Conservation (phyloP, 2,113 vertebrate species). For the Otolemur garnettii region DNA sequence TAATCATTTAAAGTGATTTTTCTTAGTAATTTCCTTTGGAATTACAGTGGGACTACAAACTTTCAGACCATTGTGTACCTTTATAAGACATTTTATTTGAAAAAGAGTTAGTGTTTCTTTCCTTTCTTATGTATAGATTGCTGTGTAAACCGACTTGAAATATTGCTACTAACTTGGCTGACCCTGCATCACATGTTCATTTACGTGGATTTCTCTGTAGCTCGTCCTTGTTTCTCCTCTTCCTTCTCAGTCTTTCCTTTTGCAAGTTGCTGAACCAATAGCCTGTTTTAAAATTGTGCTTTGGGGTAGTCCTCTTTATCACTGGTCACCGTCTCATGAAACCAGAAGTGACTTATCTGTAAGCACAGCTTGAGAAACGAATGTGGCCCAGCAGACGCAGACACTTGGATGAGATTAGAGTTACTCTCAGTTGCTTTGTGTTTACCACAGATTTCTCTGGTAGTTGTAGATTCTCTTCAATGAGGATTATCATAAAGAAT, state of each 20-base stretch:
- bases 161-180: neutral
- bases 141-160: neutral
- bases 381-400: slow-evolving; percentile 28
- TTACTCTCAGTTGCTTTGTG: slow-evolving; percentile 51
- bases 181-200: neutral
- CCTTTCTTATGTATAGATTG: neutral
- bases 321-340: neutral
- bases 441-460: slow-evolving; percentile 57
- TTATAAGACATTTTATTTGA: slow-evolving; percentile 26
- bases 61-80: neutral
- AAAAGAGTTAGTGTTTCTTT: slow-evolving; percentile 39
- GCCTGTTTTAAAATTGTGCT: slow-evolving; percentile 47
- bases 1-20: neutral
- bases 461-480: slow-evolving; percentile 43
- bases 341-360: slow-evolving; percentile 38
- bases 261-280: neutral
- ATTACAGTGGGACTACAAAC: neutral
- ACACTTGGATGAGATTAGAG: slow-evolving; percentile 67
- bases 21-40: neutral
- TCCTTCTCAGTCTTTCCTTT: neutral
- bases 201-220: slow-evolving; percentile 11
- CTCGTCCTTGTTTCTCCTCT: neutral
- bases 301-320: slow-evolving; percentile 24
- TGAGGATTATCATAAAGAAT: slow-evolving; percentile 64
- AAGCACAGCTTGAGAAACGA: slow-evolving; percentile 59